phyloP scores from a whole-genome alignment of 1,140 invertebrate species.

The Drosophila orosa region DNA sequence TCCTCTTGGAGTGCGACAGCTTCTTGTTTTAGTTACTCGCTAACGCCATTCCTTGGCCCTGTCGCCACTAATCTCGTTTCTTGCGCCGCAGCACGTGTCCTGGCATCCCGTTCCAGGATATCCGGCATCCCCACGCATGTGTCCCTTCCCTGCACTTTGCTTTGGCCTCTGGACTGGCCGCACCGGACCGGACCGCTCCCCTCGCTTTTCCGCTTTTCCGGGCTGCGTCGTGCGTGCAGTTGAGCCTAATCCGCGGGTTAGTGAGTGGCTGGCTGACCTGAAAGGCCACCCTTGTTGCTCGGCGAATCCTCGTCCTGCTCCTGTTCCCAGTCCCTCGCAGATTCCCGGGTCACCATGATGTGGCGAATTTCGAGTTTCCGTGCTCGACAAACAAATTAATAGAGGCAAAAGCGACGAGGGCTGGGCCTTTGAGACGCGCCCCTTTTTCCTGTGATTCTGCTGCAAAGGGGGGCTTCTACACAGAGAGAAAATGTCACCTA shows the following conservation, averaged over 20 bases:
- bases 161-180: not conserved
- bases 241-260: slow-evolving; percentile 77
- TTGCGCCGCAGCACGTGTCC: slow-evolving; percentile 48
- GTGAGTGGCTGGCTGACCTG: slow-evolving; percentile 32
- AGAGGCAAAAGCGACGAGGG: slow-evolving; percentile 59
- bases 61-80: slow-evolving; percentile 30
- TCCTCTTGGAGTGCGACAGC: not conserved
- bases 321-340: slow-evolving; percentile 1
- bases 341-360: slow-evolving; percentile 52
- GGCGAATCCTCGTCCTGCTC: slow-evolving; percentile 11
- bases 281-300: slow-evolving; percentile 52
- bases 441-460: slow-evolving; percentile 23
- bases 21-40: slow-evolving; percentile 21
- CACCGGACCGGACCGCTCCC: not conserved
- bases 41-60: not conserved
- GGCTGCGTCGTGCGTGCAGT: slow-evolving; percentile 69
- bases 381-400: slow-evolving; percentile 76
- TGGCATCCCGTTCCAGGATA: slow-evolving; percentile 41
- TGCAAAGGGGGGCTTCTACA: not conserved
- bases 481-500: not conserved
- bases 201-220: slow-evolving; percentile 31
- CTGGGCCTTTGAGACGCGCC: slow-evolving; percentile 46
- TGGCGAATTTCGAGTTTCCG: slow-evolving; percentile 58
- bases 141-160: slow-evolving; percentile 3
- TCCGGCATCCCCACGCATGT: slow-evolving; percentile 12